These are phyloP conservation scores for Pemphigus obesinymphae DNA, from an alignment of 1,140 invertebrate species.

Conservation along the genomic window DNA sequence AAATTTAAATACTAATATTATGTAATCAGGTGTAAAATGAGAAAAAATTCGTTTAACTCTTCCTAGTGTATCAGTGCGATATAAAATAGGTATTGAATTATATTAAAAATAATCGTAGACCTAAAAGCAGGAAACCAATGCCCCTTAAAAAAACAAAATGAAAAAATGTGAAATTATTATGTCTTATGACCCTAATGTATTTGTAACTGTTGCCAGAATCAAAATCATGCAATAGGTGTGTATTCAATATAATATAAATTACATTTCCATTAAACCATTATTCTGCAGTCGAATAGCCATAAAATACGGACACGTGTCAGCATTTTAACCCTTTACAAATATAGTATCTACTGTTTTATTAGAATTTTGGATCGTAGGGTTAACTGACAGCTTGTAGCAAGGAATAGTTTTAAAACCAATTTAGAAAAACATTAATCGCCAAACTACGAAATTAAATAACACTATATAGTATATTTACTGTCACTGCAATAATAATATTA, in stretches of 20 bases:
- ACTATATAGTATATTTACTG: no score
- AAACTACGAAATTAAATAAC: conserved; percentile 1
- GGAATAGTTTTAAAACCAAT: neutral
- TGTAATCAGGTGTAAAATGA: no score
- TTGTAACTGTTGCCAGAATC: conserved; percentile 13
- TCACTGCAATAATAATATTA: neutral
- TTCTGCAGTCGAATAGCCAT: neutral
- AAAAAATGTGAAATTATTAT: neutral
- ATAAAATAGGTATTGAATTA: neutral
- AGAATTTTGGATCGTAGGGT: neutral
- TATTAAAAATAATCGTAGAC: conserved; percentile 45
- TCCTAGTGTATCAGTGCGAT: no score
- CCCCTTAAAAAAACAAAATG: conserved; percentile 15
- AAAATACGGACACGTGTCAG: conserved; percentile 26
- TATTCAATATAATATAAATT: neutral
- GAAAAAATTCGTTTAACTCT: no score
- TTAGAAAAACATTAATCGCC: conserved; percentile 4
- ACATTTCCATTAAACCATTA: conserved; percentile 14
- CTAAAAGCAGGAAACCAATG: neutral
- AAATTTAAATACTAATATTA: neutral
- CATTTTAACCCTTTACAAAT: conserved; percentile 16
- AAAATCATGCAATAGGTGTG: neutral
- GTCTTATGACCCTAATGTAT: conserved; percentile 2
- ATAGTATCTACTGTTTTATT: conserved; percentile 18
- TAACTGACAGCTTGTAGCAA: neutral